Conservation (phyloP, 2,113 vertebrate genomes). For the Onychostruthus taczanowskii region DNA sequence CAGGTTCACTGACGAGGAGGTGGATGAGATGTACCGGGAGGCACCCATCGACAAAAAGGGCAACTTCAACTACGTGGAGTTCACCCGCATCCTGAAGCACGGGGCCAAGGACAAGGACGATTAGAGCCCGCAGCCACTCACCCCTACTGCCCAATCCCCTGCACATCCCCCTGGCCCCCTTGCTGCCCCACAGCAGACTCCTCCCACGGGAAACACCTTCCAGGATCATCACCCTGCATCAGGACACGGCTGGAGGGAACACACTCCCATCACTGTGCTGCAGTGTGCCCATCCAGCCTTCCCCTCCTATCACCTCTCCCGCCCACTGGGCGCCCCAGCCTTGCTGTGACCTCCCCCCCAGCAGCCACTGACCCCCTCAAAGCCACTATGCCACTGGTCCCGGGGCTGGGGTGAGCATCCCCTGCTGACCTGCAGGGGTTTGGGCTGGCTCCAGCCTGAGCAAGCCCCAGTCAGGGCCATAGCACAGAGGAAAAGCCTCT, state of each 20-base stretch:
- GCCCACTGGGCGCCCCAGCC: background rate
- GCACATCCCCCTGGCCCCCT: background rate
- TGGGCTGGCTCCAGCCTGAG: background rate
- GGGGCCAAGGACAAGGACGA: constrained; percentile 89
- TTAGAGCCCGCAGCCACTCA: background rate
- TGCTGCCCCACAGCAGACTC: background rate
- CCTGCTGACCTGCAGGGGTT: background rate
- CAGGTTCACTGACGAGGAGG: constrained; percentile 96
- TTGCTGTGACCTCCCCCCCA: background rate
- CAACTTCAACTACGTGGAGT: constrained; percentile 98
- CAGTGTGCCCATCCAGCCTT: background rate
- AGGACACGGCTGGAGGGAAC: background rate
- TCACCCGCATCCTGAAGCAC: constrained; percentile 98
- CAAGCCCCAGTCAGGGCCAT: accelerated
- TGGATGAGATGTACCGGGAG: constrained; percentile 97
- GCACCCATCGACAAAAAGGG: constrained; percentile 98
- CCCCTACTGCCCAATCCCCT: background rate
- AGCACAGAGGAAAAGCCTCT: background rate
- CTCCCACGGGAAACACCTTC: background rate
- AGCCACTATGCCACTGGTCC: background rate
- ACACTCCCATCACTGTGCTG: accelerated
- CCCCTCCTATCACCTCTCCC: background rate
- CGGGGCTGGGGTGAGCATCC: background rate
- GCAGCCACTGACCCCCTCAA: background rate
- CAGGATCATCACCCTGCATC: background rate